These are phyloP conservation scores for Punctoribates punctum DNA, from an alignment of 2,888 invertebrate species.

Conservation along the genomic window DNA sequence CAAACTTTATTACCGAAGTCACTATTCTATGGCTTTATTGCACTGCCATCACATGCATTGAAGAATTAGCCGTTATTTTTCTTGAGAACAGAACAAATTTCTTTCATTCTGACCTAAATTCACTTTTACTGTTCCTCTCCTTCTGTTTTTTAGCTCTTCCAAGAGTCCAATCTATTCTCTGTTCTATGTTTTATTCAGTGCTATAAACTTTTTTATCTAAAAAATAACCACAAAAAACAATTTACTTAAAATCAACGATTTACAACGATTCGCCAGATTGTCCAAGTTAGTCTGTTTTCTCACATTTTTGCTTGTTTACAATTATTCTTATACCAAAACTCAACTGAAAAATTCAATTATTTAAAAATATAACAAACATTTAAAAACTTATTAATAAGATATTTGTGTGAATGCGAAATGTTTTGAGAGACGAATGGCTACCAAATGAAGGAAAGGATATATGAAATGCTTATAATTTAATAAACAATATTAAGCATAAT, in stretches of 20 bases:
- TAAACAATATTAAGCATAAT: background rate
- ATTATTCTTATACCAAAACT: no score
- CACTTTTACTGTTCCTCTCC: slow-evolving; percentile 2
- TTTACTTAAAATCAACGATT: no score
- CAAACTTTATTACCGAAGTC: slow-evolving; percentile 32
- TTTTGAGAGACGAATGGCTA: background rate
- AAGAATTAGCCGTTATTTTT: slow-evolving; percentile 8
- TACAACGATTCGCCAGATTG: no score
- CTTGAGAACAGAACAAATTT: background rate
- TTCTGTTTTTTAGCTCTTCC: slow-evolving; percentile 2
- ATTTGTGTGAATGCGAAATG: no score
- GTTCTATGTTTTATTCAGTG: background rate
- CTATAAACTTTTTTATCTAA: background rate
- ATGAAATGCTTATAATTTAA: background rate
- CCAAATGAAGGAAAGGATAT: background rate
- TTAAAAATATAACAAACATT: background rate
- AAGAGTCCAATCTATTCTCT: background rate
- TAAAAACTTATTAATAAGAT: no score
- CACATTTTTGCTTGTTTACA: no score
- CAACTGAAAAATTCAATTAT: no score
- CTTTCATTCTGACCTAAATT: slow-evolving; percentile 19
- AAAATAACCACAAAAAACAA: no score
- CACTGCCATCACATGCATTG: slow-evolving; percentile 17
- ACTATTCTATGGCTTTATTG: slow-evolving; percentile 33
- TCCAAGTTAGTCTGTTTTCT: no score